Evolutionary conservation across 2,113 vertebrate species (phyloP).

Genomic region (Xiphorhynchus elegans): DNA sequence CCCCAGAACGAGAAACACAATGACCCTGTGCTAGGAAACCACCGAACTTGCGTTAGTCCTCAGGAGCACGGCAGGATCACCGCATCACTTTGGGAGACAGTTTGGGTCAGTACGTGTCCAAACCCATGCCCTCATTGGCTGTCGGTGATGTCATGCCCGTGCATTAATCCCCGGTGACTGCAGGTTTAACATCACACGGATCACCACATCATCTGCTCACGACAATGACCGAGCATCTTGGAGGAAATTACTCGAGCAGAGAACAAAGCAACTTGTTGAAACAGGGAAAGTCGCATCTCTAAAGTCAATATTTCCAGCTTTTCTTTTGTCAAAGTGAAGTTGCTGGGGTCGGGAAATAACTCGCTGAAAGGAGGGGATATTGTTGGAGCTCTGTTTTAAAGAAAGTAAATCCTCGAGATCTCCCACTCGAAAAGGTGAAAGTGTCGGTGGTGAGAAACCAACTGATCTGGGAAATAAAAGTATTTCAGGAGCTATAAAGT

Average conservation of each 20-base stretch:
- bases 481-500: background rate
- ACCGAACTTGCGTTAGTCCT: background rate
- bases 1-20: background rate
- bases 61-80: background rate
- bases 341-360: slow-evolving; percentile 17
- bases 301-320: background rate
- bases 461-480: background rate
- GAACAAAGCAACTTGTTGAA: slow-evolving; percentile 63
- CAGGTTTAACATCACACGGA: slow-evolving; percentile 56
- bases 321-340: slow-evolving; percentile 16
- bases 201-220: slow-evolving; percentile 19
- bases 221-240: background rate
- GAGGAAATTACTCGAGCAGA: slow-evolving; percentile 16
- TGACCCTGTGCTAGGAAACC: background rate
- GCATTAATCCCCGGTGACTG: slow-evolving; percentile 59
- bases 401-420: background rate
- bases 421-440: background rate
- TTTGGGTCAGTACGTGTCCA: slow-evolving; percentile 51
- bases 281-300: background rate
- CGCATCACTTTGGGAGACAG: background rate
- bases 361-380: background rate
- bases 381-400: background rate
- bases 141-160: slow-evolving; percentile 68
- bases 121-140: slow-evolving; percentile 69
- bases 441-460: background rate